These are phyloP conservation scores for Gopherus flavomarginatus DNA, from an alignment of 2,113 vertebrate species.

Conservation along the genomic window DNA sequence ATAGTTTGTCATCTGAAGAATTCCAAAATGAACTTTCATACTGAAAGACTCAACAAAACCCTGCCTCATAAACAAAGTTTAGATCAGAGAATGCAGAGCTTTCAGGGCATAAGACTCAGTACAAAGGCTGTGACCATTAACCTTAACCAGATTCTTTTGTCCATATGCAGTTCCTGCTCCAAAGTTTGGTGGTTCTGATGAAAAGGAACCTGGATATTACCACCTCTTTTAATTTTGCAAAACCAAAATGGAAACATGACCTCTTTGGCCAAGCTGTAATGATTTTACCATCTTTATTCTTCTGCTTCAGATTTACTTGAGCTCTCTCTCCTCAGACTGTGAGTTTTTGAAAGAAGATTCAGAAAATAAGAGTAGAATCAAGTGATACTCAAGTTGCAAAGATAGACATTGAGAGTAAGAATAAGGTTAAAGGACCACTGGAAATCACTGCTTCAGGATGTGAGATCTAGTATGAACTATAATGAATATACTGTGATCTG, in stretches of 20 bases:
- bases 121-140: background rate
- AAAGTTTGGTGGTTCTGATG: background rate
- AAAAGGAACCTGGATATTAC: background rate
- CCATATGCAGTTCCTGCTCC: background rate
- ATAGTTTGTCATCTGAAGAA: background rate
- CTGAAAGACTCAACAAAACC: background rate
- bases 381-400: background rate
- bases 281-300: background rate
- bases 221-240: background rate
- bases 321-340: no score
- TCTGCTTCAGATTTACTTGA: background rate
- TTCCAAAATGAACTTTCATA: background rate
- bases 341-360: background rate
- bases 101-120: background rate
- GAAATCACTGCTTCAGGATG: background rate
- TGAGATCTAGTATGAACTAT: background rate
- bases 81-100: background rate
- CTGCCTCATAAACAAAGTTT: background rate
- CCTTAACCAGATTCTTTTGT: background rate
- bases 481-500: accelerated
- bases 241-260: background rate
- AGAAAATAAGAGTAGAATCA: background rate
- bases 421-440: background rate
- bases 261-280: background rate
- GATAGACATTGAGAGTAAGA: background rate